Evolutionary conservation across 2,888 invertebrate species (phyloP).

Genomic region (Parnassius mnemosyne): DNA sequence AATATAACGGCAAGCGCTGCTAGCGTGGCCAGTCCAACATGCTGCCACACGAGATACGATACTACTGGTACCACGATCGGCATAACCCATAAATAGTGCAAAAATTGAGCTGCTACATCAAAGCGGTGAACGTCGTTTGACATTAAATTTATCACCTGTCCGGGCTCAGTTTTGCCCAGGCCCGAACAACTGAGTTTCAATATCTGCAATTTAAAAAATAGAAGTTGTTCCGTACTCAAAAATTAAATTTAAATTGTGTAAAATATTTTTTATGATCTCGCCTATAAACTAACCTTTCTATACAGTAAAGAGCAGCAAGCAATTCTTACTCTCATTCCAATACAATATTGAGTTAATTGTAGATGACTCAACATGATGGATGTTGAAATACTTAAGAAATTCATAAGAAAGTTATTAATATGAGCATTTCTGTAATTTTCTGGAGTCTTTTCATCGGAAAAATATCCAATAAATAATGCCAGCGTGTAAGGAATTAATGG

Average conservation of each 20-base stretch:
- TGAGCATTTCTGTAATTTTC: slow-evolving; percentile 82
- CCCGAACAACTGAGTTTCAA: slow-evolving; percentile 78
- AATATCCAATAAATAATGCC: slow-evolving; percentile 83
- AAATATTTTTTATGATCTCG: not conserved
- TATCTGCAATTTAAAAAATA: slow-evolving; percentile 49
- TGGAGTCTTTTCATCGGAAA: slow-evolving; percentile 73
- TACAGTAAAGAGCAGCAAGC: slow-evolving; percentile 91
- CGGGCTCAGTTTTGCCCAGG: slow-evolving; percentile 83
- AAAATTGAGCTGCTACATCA: slow-evolving; percentile 84
- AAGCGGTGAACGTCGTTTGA: slow-evolving; percentile 93
- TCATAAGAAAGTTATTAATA: slow-evolving; percentile 82
- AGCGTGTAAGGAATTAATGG: slow-evolving; percentile 82
- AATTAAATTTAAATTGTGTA: not conserved
- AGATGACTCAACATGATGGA: slow-evolving; percentile 84
- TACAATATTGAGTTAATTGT: slow-evolving; percentile 77
- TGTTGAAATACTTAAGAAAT: slow-evolving; percentile 79
- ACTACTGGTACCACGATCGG: slow-evolving; percentile 85
- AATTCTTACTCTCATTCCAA: slow-evolving; percentile 89
- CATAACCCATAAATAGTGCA: slow-evolving; percentile 91
- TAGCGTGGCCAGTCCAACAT: slow-evolving; percentile 62
- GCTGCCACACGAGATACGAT: slow-evolving; percentile 71
- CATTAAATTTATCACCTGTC: slow-evolving; percentile 90
- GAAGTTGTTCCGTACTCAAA: not conserved
- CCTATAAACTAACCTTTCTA: slow-evolving; percentile 83
- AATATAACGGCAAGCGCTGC: slow-evolving; percentile 72